Conservation (phyloP, 2,113 vertebrate genomes). For the Bufo gargarizans region DNA sequence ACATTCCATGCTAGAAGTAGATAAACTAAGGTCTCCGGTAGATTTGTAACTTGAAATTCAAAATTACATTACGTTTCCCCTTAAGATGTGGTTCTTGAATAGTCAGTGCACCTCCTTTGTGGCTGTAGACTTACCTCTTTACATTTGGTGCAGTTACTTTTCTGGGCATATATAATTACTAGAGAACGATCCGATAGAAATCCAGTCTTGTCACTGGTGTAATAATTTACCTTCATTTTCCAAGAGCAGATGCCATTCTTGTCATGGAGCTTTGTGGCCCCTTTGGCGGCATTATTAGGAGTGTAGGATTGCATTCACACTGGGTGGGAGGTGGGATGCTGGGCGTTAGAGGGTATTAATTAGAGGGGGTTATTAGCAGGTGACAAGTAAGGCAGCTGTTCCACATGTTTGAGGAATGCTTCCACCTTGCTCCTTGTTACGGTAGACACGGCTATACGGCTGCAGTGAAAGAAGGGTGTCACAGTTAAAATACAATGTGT, state of each 20-base stretch:
- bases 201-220: slow-evolving; percentile 19
- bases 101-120: no score
- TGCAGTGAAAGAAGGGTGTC: no score
- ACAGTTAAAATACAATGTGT: background rate
- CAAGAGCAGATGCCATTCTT: slow-evolving; percentile 4
- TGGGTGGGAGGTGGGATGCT: slow-evolving; percentile 48
- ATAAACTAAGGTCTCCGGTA: background rate
- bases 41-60: background rate
- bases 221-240: slow-evolving; percentile 31
- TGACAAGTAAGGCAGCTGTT: slow-evolving; percentile 79
- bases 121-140: background rate
- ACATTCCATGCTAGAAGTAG: background rate
- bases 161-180: background rate
- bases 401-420: slow-evolving; percentile 67
- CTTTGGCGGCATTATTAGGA: slow-evolving; percentile 21
- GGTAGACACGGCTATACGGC: background rate
- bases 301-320: slow-evolving; percentile 45
- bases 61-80: background rate
- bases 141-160: background rate
- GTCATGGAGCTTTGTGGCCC: slow-evolving; percentile 37
- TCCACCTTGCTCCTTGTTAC: slow-evolving; percentile 24
- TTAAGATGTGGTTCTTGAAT: background rate
- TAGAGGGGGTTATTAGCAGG: slow-evolving; percentile 72
- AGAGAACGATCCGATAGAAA: background rate
- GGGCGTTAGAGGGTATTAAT: slow-evolving; percentile 57